These are phyloP conservation scores for Corydoras sp. DNA, from an alignment of 2,113 vertebrate species.

Conservation along the genomic window DNA sequence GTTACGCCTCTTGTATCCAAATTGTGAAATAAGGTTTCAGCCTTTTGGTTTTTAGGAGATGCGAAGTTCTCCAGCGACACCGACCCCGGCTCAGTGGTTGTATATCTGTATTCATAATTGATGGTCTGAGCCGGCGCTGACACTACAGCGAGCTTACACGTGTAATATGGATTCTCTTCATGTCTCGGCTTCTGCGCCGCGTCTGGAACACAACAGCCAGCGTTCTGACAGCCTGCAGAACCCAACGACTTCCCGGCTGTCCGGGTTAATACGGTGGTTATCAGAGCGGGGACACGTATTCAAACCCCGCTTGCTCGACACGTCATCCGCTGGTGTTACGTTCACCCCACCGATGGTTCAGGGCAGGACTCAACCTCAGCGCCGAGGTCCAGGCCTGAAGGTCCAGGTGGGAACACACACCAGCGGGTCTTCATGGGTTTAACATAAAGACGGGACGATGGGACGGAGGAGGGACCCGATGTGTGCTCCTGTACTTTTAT, in stretches of 20 bases:
- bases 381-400: too few species aligned
- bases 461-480: too few species aligned
- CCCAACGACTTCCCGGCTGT: constrained; percentile 15
- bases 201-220: constrained; percentile 53
- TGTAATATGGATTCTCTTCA: constrained; percentile 79
- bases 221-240: constrained; percentile 49
- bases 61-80: constrained; percentile 74
- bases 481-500: too few species aligned
- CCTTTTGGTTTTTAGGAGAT: constrained; percentile 71
- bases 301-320: too few species aligned
- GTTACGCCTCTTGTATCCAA: constrained; percentile 62
- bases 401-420: too few species aligned
- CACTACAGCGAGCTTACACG: constrained; percentile 73
- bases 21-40: constrained; percentile 74
- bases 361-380: too few species aligned
- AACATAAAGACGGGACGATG: too few species aligned
- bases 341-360: too few species aligned
- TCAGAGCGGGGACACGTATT: neutral
- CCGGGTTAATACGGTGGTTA: constrained; percentile 5
- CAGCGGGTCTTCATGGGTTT: too few species aligned
- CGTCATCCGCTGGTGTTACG: too few species aligned
- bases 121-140: constrained; percentile 80
- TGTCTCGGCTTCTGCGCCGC: constrained; percentile 65
- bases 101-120: constrained; percentile 94
- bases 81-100: constrained; percentile 70